Percentiles rank a stretch among this genome's conserved stretches.
phyloP scores from a whole-genome alignment of 2,797 vertebrate genomes.

The Darevskia mixta region DNA sequence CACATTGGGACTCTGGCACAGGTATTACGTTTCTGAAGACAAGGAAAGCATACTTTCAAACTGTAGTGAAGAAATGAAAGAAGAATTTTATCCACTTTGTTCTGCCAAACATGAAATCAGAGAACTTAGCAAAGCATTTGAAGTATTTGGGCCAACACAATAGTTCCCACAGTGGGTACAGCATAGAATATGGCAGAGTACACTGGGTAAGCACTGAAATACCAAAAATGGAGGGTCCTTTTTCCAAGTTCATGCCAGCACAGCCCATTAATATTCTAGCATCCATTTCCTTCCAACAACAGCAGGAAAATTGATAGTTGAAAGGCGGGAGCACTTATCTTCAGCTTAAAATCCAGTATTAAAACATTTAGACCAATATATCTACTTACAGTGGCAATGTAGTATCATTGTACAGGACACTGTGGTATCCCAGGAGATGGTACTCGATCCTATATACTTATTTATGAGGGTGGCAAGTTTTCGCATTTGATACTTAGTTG shows the following conservation, averaged over 20 bases:
- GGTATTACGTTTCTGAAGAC: not conserved
- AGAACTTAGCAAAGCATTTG: not conserved
- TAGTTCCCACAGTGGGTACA: not conserved
- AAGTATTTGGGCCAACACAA: constrained; percentile 19
- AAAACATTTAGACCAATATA: not conserved
- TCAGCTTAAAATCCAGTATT: not conserved
- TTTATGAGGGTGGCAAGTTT: not conserved
- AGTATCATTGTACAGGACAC: not conserved
- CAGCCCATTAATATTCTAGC: not conserved
- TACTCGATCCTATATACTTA: not conserved
- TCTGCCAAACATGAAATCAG: constrained; percentile 8
- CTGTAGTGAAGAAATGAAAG: not conserved
- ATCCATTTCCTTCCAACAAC: constrained; percentile 3
- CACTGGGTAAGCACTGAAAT: not conserved
- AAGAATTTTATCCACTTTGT: not conserved
- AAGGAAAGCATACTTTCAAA: not conserved
- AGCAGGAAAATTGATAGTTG: not conserved
- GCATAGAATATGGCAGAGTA: not conserved
- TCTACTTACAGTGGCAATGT: not conserved
- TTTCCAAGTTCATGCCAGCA: constrained; percentile 16
- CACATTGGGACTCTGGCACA: not conserved
- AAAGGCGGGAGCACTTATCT: not conserved
- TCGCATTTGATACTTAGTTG: not conserved
- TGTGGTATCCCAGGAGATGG: not conserved
- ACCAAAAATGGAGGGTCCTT: not conserved